Conservation (phyloP, 1,140 invertebrate species). For the Drosophila ironensis region DNA sequence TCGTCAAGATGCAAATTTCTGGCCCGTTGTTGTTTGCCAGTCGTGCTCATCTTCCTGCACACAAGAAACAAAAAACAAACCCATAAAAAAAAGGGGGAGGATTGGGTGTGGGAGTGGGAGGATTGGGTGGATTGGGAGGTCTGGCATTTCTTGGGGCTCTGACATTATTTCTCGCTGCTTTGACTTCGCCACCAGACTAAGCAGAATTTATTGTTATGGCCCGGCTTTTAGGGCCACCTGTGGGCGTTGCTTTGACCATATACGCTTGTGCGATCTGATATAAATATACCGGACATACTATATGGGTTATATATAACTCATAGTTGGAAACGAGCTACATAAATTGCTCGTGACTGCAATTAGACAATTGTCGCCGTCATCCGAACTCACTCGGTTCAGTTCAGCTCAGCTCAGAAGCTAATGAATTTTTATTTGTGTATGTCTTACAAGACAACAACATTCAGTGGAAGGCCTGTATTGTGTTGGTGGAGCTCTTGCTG, state of each 20-base stretch:
- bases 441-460: constrained; percentile 62
- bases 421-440: constrained; percentile 77
- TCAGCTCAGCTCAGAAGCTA: constrained; percentile 55
- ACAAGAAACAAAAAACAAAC: background rate
- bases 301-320: constrained; percentile 64
- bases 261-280: constrained; percentile 28
- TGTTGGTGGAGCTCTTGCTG: constrained; percentile 63
- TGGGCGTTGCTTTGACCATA: constrained; percentile 48
- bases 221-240: constrained; percentile 52
- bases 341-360: constrained; percentile 80
- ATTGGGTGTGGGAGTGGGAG: constrained; percentile 16
- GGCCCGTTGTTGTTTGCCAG: constrained; percentile 50
- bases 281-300: constrained; percentile 23
- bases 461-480: constrained; percentile 42
- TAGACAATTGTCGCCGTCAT: constrained; percentile 75
- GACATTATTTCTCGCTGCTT: constrained; percentile 31
- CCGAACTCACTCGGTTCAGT: constrained; percentile 58
- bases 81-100: constrained; percentile 5
- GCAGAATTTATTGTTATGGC: constrained; percentile 51
- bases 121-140: constrained; percentile 18
- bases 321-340: constrained; percentile 62
- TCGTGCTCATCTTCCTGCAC: constrained; percentile 68
- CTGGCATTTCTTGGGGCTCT: constrained; percentile 42
- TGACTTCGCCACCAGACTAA: constrained; percentile 28
- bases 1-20: constrained; percentile 79